Base-by-base conservation (phyloP, 2,797 vertebrate genomes). In the Tenualosa thibaudeaui region DNA sequence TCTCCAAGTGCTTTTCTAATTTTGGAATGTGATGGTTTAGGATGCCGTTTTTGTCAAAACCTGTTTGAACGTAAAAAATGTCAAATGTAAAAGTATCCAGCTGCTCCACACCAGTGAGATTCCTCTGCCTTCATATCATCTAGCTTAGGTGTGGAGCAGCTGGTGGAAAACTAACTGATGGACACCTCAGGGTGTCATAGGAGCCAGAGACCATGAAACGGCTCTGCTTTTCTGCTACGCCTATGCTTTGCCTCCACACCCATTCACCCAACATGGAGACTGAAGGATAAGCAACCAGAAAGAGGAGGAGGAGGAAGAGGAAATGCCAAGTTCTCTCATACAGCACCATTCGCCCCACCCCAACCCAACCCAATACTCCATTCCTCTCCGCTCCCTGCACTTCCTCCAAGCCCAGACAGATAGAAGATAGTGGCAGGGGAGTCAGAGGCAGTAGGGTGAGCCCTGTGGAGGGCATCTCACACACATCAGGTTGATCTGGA, bases 291-390 rank as follows among this genome's bases (percentile, higher is more conserved):
- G 86, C 85, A 83, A 65, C 85, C 86, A 83, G 88, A 81, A 78
- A 81, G 88, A 81, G 88, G 88, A 86, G 56, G 84, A 54, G 88
- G 81, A 84, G 88, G 40, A 78, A 78, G 71, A 78, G 71, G 71
- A 78, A 78, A 78, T 46, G 71, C 71, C 71, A 78, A 43, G 15
- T 78, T 78, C 71, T 22, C 71, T 40, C 40, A 22, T 2, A 8
- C 40, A 9, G 71, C 17, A 17, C 17, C 17, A 2, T 46, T 40
- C 22, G 37, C 5, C 26, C 71, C 71, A 78, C 17, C 31, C 31
- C 37, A 26, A 15, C 31, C 68, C 65, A 37, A 10, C 17, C 71
- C 17, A 78, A 0, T 9, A 5, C 15, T 17, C 37, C 40, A 9
- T 43, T 43, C 68, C 37, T 2, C 17, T 31, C 71, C 37, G 15